Evolutionary conservation across 2,888 invertebrate genomes (phyloP), one percentile per base, ranked within the genome.

Genomic region (Drosophila sordidapex): DNA sequence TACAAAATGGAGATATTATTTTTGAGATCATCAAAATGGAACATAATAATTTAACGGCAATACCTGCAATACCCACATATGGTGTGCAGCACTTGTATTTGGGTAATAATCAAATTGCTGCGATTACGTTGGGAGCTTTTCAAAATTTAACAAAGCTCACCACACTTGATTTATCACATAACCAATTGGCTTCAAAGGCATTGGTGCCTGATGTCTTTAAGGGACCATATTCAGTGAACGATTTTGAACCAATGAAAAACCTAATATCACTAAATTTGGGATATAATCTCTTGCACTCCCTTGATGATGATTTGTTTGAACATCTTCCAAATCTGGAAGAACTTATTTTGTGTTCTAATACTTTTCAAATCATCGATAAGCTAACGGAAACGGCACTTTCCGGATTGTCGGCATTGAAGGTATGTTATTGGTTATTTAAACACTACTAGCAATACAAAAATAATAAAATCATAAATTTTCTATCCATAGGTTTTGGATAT

Each of bases 241-340:
- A 82, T 33, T 93, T 87, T 72, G 74, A 88, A 57, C 91, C 93
- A 0, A 40, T 93, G 25, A 73, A 67, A 4, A 88, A 90, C 25
- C 38, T 93, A 11, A 88, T 71, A 48, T 87, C 89, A 36, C 65
- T 93, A 0, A 85, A 95, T 86, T 93, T 98, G 70, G 95, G 95
- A 0, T 91, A 95, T 89, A 98, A 98, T 91, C 93, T 94, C 29
- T 91, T 97, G 1, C 96, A 96, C 82, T 94, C 95, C 0, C 91
- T 97, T n/a, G 91, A 96, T 85, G 94, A 94, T 58, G 96, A 97
- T 89, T 85, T 97, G 2, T 97, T 98, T 91, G 96, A 96, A 82
- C 97, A 98, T 89, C 92, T 96, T 5, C 94, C 95, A 0, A 94
- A 95, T 56, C 90, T 98, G 43, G 95, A 95, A 79, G 94, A 94